Evolutionary conservation across 2,888 invertebrate genomes (phyloP).

Genomic region (Tenthredo notha): DNA sequence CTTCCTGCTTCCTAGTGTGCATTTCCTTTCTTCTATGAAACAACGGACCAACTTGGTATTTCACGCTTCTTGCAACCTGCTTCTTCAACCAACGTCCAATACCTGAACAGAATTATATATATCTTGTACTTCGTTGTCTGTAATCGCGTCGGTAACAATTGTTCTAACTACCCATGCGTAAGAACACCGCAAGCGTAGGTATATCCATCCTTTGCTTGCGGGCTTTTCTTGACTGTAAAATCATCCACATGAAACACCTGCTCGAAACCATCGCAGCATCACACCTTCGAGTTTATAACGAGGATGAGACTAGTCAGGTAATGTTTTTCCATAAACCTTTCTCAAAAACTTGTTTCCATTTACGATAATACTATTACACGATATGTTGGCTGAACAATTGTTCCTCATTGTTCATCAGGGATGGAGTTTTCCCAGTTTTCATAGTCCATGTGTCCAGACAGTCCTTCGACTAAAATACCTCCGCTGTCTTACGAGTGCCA

Average conservation of each 20-base stretch:
- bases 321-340: background rate
- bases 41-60: constrained; percentile 13
- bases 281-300: background rate
- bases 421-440: constrained; percentile 60
- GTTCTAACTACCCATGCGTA: constrained; percentile 14
- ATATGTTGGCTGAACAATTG: constrained; percentile 62
- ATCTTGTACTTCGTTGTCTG: background rate
- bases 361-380: background rate
- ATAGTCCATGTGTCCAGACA: constrained; percentile 62
- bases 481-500: background rate
- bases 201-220: background rate
- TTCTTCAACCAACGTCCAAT: constrained; percentile 6
- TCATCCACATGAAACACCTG: background rate
- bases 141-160: background rate
- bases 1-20: constrained; percentile 33
- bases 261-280: background rate
- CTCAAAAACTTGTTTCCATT: background rate
- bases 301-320: background rate
- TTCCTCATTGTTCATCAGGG: background rate
- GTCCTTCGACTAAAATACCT: constrained; percentile 37
- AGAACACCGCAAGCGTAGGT: background rate
- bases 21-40: constrained; percentile 15
- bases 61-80: constrained; percentile 40
- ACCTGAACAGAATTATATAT: constrained; percentile 18
- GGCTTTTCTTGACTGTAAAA: background rate